Base-by-base conservation (phyloP, 92 coral and sea anemone species). In the Bergia sp. region DNA sequence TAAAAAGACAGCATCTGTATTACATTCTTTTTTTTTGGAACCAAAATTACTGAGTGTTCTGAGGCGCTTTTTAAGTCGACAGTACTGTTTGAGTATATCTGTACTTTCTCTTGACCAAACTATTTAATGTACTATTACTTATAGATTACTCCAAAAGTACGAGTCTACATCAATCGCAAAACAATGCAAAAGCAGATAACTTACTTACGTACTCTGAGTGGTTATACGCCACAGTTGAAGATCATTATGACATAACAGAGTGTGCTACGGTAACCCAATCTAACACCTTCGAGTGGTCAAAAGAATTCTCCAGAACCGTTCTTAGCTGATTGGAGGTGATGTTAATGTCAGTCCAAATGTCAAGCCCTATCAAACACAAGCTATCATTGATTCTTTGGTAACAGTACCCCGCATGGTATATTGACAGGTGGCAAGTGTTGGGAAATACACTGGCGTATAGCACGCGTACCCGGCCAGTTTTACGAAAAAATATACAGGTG, bases 401-500 rank as follows among this genome's bases (percentile, higher is more conserved):
- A 47, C 49, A 36, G 20, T 49, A 66, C 37, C 82, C 82, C 61
- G 82, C 82, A 44, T 47, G 38, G 64, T n/a, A n/a, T 79, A 44
- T 23, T 2, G 66, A 5, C 82, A 79, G 82, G 82, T 79, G 82
- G 66, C 21, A 47, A 47, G 7, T 45, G 9, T 20, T 79, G 20
- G 66, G 39, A 79, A 79, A 79, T 79, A 44, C 42, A 10, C 82
- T 53, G 61, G 82, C 82, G 64, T 79, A 79, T 79, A 47, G 82
- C 42, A 79, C 82, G 82, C 82, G 82, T 79, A 36, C 9, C 18
- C 42, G 65, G 43, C 36, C 10, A 79, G 38, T 7, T 18, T 50
- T 44, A 18, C 16, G 40, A 50, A 79, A 79, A 23, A 47, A 79
- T 76, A 50, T 16, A 29, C 82, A 29, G 82, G 82, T 79, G 82